Conservation (phyloP, 2,888 invertebrate genomes). For the Eupithecia exiguata region DNA sequence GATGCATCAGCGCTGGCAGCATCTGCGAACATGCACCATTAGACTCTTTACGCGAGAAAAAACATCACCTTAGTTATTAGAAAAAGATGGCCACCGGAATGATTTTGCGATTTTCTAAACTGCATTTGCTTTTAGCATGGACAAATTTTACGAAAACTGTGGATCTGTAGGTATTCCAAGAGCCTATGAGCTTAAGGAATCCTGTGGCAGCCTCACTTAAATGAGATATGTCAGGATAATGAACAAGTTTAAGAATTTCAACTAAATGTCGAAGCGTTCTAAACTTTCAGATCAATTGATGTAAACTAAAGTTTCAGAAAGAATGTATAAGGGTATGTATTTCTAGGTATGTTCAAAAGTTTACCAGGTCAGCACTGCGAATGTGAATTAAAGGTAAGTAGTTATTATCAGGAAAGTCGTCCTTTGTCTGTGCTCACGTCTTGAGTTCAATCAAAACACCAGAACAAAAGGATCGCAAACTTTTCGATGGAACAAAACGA, state of each 20-base stretch:
- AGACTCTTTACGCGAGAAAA: not conserved
- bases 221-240: too few relatives aligned
- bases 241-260: too few relatives aligned
- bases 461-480: slow-evolving; percentile 35
- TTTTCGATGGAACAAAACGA: slow-evolving; percentile 30
- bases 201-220: not conserved
- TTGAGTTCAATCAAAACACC: slow-evolving; percentile 27
- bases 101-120: not conserved
- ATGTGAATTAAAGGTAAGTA: not conserved
- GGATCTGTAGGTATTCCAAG: not conserved
- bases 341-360: not conserved
- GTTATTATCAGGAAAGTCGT: slow-evolving; percentile 16
- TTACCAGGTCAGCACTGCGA: not conserved
- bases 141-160: not conserved
- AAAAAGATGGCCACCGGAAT: too few relatives aligned
- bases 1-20: slow-evolving; percentile 88
- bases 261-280: too few relatives aligned
- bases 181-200: not conserved
- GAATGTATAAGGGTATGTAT: not conserved
- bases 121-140: not conserved
- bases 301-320: not conserved
- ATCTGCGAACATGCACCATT: slow-evolving; percentile 74
- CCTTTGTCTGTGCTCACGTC: slow-evolving; percentile 25
- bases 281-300: too few relatives aligned
- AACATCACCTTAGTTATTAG: not conserved